Conservation (phyloP, 2,797 vertebrate genomes). For the Melopsittacus undulatus region DNA sequence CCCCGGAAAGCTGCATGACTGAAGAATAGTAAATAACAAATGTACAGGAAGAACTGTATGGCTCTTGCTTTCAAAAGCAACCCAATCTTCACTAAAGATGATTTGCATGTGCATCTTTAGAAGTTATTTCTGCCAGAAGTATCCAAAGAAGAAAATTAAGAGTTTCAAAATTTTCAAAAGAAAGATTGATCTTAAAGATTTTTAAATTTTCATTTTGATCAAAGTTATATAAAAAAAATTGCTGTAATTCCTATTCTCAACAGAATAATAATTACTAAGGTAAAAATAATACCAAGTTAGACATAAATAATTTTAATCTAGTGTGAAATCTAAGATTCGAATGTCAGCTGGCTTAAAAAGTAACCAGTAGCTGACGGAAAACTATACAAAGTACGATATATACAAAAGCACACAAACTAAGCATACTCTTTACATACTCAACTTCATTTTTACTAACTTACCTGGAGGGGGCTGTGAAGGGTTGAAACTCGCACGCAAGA, state of each 20-base stretch:
- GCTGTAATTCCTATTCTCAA: background rate
- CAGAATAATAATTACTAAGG: background rate
- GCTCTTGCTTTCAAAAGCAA: background rate
- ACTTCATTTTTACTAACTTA: constrained; percentile 57
- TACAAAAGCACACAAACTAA: background rate
- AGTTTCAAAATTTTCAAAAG: background rate
- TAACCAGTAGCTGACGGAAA: background rate
- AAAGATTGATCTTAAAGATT: background rate
- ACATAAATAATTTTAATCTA: background rate
- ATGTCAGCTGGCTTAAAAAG: background rate
- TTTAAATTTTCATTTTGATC: background rate
- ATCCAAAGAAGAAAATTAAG: background rate
- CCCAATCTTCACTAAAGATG: background rate
- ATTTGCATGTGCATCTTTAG: background rate
- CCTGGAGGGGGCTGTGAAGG: constrained; percentile 95
- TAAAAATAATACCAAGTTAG: background rate
- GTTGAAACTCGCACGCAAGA: constrained; percentile 92
- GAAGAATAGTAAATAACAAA: background rate
- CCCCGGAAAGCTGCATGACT: background rate
- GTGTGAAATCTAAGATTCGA: background rate
- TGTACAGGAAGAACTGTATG: background rate
- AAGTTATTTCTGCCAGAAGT: background rate
- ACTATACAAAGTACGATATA: background rate
- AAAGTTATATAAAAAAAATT: background rate
- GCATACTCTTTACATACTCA: background rate